Conservation (phyloP, 2,888 invertebrate genomes). For the Ormia ochracea region DNA sequence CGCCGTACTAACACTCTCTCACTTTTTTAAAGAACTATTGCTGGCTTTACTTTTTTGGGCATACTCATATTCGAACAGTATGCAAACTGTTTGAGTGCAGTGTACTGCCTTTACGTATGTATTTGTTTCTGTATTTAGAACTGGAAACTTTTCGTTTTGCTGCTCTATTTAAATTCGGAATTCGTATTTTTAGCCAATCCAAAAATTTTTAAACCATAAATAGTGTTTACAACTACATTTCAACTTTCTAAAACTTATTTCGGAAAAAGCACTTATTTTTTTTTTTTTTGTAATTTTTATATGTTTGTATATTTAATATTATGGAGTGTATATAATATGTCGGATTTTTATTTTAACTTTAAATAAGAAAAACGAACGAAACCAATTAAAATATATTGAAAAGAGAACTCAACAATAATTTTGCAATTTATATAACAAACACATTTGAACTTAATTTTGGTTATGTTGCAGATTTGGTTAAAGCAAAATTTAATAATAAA, state of each 20-base stretch:
- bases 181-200: conserved; percentile 29
- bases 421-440: conserved; percentile 49
- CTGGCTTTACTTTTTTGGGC: background rate
- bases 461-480: background rate
- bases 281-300: conserved; percentile 7
- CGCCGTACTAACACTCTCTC: too few relatives aligned
- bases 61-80: conserved; percentile 19
- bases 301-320: conserved; percentile 9
- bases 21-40: too few relatives aligned
- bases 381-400: background rate
- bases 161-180: background rate
- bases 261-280: conserved; percentile 4
- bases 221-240: conserved; percentile 46
- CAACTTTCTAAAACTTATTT: conserved; percentile 56
- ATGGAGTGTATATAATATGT: conserved; percentile 18
- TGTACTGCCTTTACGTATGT: background rate
- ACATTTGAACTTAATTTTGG: conserved; percentile 26
- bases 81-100: conserved; percentile 15
- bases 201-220: conserved; percentile 17
- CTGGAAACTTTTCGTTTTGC: conserved; percentile 73
- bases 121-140: conserved; percentile 67
- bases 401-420: conserved; percentile 24
- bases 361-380: conserved; percentile 23
- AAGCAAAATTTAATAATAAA: conserved; percentile 31
- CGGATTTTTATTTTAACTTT: conserved; percentile 29